Base-by-base conservation (phyloP, 2,888 invertebrate genomes). In the Xylota segnis region DNA sequence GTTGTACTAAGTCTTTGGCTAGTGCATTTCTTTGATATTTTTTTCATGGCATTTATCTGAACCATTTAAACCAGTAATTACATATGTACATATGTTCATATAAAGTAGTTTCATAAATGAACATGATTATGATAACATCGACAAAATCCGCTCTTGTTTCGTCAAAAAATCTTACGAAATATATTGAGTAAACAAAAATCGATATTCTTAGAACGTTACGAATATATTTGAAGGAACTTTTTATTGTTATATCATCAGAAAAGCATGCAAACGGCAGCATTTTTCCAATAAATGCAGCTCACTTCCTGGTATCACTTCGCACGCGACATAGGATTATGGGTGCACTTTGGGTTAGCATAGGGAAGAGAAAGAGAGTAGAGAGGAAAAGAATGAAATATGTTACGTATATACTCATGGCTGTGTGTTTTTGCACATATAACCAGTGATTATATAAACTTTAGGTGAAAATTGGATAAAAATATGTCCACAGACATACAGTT, bases 281-380 rank as follows among this genome's bases (percentile, higher is more conserved):
- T 29, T 68, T 58, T 58, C 14, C 59, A 52, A 59, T 18, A 58
- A 66, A 50, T 34, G 16, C 5, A 18, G 9, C 32, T 54, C 12
- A 70, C 54, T 77, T 77, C 70, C 77, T 70, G 54, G 59, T 50
- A 50, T 50, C 23, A 23, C 3, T 50, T 29, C 68, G 40, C 58
- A 59, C 16, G n/a, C 4, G 61, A 56, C 14, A 29, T n/a, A 27
- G 12, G 47, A 34, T 34, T 45, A 54, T 34, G 32, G 54, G 34
- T 56, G 45, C 34, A 27, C 9, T 40, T 59, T 10, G n/a, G 7
- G 14, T 50, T 7, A 43, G 2, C 32, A 32, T n/a, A n/a, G n/a
- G n/a, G n/a, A 47, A 72, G 27, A 32, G 4, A 10, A n/a, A 45
- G 52, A 68, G 43, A 37, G 37, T 37, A 10, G 23, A 45, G 23